Base-by-base conservation (phyloP, 2,797 vertebrate species). In the Syngnathus acus region DNA sequence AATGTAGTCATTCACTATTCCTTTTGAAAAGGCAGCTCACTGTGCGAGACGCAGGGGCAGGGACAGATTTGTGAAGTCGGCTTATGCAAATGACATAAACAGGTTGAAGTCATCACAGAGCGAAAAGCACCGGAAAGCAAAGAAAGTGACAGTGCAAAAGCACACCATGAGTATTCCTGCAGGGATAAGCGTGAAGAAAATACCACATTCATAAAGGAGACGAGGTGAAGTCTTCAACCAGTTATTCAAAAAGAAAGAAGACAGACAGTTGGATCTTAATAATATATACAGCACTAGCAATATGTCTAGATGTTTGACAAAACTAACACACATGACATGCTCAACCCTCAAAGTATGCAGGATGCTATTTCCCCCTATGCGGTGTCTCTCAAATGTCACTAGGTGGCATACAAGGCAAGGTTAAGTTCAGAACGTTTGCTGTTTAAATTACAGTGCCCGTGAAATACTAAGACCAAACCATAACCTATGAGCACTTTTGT, bases 331-430 rank as follows among this genome's bases (percentile, higher is more conserved):
- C 51, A 13, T 54, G 10, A 11, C 43, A n/a, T 10, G 17, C n/a
- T 53, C 17, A 53, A 39, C 2, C 32, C 5, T 9, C 8, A 26
- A 23, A 32, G 26, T 13, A 55, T 55, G 54, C 26, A 42, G 17
- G 6, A 1, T 6, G 9, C 0, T 19, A 8, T 21, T 21, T 40
- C 23, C 10, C 9, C 0, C 13, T 17, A 40, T 82, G 85, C 59
- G 53, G 39, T 81, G 23, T 40, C 61, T 1, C 62, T 72, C 1
- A 51, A n/a, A 10, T 4, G 11, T 66, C 89, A 88, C 89, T 88
- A 92, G 87, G 85, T 85, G 89, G 89, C 74, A 72, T 50, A 79
- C 72, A 75, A 7, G 57, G 60, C 85, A 81, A 83, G 71, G 70
- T 78, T 75, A 87, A 51, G 14, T 17, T 48, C 26, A 66, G 42